A percentile compares a stretch with the other conserved stretches of the same genome.
These are phyloP conservation scores for Atractosteus spatula DNA, from an alignment of 2,113 vertebrate genomes.

Conservation along the genomic window DNA sequence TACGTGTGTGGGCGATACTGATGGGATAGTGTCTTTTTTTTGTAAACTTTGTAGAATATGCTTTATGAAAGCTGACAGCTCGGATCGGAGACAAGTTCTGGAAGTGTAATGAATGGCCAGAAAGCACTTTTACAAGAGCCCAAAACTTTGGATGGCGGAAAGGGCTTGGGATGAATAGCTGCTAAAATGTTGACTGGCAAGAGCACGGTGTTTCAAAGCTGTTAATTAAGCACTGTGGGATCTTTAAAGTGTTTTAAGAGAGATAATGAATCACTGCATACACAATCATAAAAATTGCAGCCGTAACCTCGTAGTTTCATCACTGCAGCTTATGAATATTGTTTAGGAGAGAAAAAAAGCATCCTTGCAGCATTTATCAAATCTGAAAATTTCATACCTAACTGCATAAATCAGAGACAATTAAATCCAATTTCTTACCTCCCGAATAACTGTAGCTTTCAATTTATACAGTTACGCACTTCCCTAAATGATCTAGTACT, in stretches of 20 bases:
- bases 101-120: slow-evolving; percentile 7
- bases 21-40: background rate
- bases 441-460: too few species aligned
- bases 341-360: too few species aligned
- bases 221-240: background rate
- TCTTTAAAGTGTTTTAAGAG: background rate
- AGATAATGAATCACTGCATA: background rate
- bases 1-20: background rate
- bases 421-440: too few species aligned
- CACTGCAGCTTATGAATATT: too few species aligned
- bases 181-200: background rate
- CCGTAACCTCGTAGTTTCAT: too few species aligned
- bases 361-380: too few species aligned
- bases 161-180: background rate
- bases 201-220: background rate
- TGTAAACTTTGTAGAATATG: background rate
- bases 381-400: too few species aligned
- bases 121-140: background rate
- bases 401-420: too few species aligned
- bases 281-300: background rate
- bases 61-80: slow-evolving; percentile 4
- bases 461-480: too few species aligned
- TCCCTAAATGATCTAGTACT: too few species aligned
- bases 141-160: background rate
- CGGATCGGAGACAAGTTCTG: background rate